A percentile compares a stretch with the other conserved stretches of the same genome.
These are phyloP conservation scores for Selenia dentaria DNA, from an alignment of 2,888 invertebrate species.

Conservation along the genomic window DNA sequence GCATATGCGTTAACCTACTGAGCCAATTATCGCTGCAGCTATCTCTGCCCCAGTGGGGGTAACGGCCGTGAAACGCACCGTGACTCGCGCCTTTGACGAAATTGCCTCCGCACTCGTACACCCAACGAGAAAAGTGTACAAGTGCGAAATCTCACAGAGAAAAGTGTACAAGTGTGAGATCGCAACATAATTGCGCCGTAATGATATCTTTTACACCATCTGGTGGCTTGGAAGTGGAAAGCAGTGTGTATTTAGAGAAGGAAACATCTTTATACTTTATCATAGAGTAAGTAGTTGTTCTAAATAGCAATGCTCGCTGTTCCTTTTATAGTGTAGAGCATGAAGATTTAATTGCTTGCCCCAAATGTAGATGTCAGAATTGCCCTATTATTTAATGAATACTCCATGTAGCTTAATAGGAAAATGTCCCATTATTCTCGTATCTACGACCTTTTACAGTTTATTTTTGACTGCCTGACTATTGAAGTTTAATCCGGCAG, in stretches of 20 bases:
- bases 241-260: slow-evolving; percentile 11
- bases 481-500: too few relatives aligned
- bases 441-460: too few relatives aligned
- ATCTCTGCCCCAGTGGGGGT: slow-evolving; percentile 31
- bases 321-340: too few relatives aligned
- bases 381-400: too few relatives aligned
- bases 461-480: too few relatives aligned
- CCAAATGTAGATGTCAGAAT: too few relatives aligned
- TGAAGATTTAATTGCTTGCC: too few relatives aligned
- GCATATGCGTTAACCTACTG: slow-evolving; percentile 36
- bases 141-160: slow-evolving; percentile 22
- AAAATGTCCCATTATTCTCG: too few relatives aligned
- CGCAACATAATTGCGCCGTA: slow-evolving; percentile 11
- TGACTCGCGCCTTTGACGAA: slow-evolving; percentile 44
- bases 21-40: slow-evolving; percentile 33
- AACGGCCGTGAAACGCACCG: slow-evolving; percentile 40
- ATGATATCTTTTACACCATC: slow-evolving; percentile 26
- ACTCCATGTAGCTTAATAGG: too few relatives aligned
- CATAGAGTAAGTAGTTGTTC: too few relatives aligned
- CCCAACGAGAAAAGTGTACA: slow-evolving; percentile 27
- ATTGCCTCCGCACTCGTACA: slow-evolving; percentile 33
- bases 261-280: too few relatives aligned
- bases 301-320: too few relatives aligned
- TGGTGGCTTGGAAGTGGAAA: slow-evolving; percentile 23
- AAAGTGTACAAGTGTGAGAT: slow-evolving; percentile 16